These are phyloP conservation scores for Meda fulgida DNA, from an alignment of 2,797 vertebrate species.

Conservation along the genomic window DNA sequence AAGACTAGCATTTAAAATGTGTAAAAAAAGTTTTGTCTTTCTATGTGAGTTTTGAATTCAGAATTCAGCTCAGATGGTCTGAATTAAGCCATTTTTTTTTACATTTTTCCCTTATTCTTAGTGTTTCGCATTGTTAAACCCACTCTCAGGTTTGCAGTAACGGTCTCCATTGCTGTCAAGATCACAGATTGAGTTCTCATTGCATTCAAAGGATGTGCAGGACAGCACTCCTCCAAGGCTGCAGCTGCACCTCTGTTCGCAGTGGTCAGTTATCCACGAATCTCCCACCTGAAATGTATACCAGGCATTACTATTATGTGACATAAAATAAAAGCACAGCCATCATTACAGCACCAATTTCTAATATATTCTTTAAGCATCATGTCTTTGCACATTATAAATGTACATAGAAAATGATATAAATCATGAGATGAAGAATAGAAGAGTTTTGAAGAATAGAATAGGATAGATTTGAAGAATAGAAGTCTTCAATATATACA, in stretches of 20 bases:
- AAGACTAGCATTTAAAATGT: neutral
- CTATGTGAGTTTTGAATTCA: neutral
- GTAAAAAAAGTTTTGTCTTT: neutral
- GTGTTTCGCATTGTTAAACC: slow-evolving; percentile 54
- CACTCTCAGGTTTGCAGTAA: slow-evolving; percentile 78
- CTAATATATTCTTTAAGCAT: neutral
- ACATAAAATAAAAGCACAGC: neutral
- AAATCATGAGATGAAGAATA: neutral
- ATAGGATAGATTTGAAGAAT: neutral
- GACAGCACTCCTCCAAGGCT: slow-evolving; percentile 59
- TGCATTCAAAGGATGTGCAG: slow-evolving; percentile 72
- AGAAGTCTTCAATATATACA: neutral
- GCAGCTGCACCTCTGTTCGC: slow-evolving; percentile 76
- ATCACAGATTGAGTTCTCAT: slow-evolving; percentile 70
- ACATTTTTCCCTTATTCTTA: neutral
- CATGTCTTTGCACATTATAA: neutral
- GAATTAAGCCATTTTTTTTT: neutral
- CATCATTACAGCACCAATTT: neutral
- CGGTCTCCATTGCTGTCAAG: slow-evolving; percentile 70
- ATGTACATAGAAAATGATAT: neutral
- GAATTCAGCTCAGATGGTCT: neutral
- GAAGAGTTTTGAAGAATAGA: neutral
- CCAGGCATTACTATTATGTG: neutral
- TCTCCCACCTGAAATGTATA: slow-evolving; percentile 76
- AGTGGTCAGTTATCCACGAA: slow-evolving; percentile 77